Evolutionary conservation across 2,113 vertebrate species (phyloP), one percentile per base, ranked within the genome.

Genomic region (Stegastes partitus): DNA sequence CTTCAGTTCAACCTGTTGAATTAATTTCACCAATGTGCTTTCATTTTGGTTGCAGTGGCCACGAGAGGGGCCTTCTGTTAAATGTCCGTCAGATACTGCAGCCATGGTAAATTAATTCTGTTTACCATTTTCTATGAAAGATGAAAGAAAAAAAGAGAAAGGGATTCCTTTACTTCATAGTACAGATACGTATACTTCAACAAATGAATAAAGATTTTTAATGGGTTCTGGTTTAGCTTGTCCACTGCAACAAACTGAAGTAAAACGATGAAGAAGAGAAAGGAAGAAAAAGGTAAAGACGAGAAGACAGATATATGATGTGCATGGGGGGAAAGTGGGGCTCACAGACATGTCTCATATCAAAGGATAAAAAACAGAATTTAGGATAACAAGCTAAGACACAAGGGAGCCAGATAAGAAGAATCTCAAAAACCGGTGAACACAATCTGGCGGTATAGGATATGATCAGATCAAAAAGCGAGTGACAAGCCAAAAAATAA

Each of bases 1-100:
- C 39, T 86, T 83, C 45, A 68, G 44, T 77, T 62, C 28, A 80
- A 74, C 55, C 14, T 51, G 26, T 11, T 18, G 56, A 58, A 73
- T 19, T 10, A 7, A 74, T 68, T 53, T 66, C 11, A 23, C 49
- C 44, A n/a, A 7, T 44, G 37, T 53, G 8, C 8, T 23, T 21
- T 10, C 37, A 19, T 18, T 44, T 59, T 54, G 42, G 45, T 63
- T 53, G 28, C 28, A 63, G 49, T 21, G 14, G 5, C 23, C 25
- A 69, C 15, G 25, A 63, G n/a, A 76, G 54, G 45, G 42, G 22
- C 21, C 19, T 45, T 15, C 11, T 28, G n/a, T n/a, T 0, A 31
- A 58, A 47, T 28, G 4, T 55, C 54, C 49, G 64, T 68, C 25
- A 56, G 25, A 64, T 34, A 10, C 45, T 9, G 47, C n/a, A 39